These are phyloP conservation scores for Calyptomena viridis DNA, from an alignment of 2,113 vertebrate species.

Conservation along the genomic window DNA sequence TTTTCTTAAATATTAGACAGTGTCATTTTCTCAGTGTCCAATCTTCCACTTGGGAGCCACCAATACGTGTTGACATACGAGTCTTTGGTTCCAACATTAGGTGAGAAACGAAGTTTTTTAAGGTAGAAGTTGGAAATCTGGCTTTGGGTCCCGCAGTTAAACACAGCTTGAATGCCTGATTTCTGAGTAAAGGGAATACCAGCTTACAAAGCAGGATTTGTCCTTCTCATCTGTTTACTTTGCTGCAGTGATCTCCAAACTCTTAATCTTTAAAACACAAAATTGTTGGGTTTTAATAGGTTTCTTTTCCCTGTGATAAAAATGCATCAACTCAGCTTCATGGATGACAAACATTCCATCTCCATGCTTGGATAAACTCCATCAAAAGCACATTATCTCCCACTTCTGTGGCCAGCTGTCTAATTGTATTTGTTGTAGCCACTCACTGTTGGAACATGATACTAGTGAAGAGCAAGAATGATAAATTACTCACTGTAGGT, in stretches of 20 bases:
- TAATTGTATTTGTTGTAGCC: conserved; percentile 94
- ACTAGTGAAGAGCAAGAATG: conserved; percentile 84
- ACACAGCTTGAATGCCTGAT: background rate
- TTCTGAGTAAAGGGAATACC: background rate
- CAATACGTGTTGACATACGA: background rate
- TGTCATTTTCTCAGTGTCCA: background rate
- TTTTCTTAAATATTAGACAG: background rate
- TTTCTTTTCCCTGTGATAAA: conserved; percentile 64
- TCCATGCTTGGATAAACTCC: conserved; percentile 96
- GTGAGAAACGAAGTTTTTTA: background rate
- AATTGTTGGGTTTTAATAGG: conserved; percentile 39
- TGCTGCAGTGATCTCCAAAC: background rate
- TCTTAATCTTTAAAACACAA: conserved; percentile 3
- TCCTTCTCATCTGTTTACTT: background rate
- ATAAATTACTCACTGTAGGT: conserved; percentile 94
- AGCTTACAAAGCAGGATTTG: background rate
- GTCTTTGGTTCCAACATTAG: background rate
- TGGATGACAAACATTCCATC: conserved; percentile 85
- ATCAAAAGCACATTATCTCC: conserved; percentile 97
- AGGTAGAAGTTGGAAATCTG: background rate
- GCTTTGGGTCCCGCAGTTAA: background rate
- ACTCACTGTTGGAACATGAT: conserved; percentile 87
- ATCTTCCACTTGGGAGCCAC: background rate
- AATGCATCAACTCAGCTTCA: conserved; percentile 43
- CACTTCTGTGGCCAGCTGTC: conserved; percentile 81